Base-by-base conservation (phyloP, 2,888 invertebrate genomes). In the Byasa hedistus region DNA sequence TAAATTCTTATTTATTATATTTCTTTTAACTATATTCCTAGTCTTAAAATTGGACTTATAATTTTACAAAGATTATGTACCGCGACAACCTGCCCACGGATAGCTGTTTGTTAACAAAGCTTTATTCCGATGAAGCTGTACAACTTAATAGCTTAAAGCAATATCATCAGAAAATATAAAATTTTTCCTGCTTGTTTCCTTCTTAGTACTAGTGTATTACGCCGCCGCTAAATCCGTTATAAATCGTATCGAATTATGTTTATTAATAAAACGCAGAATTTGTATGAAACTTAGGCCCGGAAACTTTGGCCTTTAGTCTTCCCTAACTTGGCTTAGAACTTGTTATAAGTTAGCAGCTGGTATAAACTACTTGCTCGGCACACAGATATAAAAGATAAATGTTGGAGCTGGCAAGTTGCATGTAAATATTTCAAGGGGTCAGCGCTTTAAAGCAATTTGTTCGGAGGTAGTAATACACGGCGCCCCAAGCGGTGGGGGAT, bases 391-490 rank as follows among this genome's bases (percentile, higher is more conserved):
- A 66, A 65, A 66, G 66, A 58, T 66, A 62, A 58, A 62, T 62
- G 66, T 58, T 54, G 44, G 58, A 66, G 58, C 57, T 39, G 57
- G 63, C 56, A 55, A 63, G 62, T 59, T 66, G 66, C 63, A 66
- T 66, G 63, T 66, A 63, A 66, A 66, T 66, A 66, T 66, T 66
- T 59, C 66, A 51, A 59, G 63, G 63, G 66, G 66, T 66, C 66
- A 66, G 63, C 66, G 58, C 63, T 66, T 66, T 66, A 66, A 66
- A 66, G 66, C 63, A 66, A 66, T 66, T 66, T 66, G 66, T 66
- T 63, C 63, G 54, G 54, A 59, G 66, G 59, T 61, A 60, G 65
- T 60, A 66, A 66, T 66, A 66, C 66, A 66, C 55, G 61, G 44
- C 32, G 63, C 66, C 59, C 32, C 55, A 27, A 63, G 66, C 56